Evolutionary conservation across 2,113 vertebrate genomes (phyloP).

Genomic region (Numenius arquata): DNA sequence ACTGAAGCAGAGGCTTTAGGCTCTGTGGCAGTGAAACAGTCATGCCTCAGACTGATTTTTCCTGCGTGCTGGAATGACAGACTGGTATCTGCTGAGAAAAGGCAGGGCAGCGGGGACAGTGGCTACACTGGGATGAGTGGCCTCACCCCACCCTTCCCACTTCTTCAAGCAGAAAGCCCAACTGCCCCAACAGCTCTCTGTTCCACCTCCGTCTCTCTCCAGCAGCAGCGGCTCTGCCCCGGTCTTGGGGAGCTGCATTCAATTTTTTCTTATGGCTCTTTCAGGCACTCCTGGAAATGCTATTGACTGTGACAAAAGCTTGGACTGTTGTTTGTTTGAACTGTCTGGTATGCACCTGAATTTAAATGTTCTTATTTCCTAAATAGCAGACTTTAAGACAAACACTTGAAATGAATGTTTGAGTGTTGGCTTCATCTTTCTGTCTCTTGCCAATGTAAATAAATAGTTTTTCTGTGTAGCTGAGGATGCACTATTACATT

Average conservation of each 20-base stretch:
- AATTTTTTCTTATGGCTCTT: neutral
- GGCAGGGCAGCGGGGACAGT: neutral
- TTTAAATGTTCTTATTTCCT: neutral
- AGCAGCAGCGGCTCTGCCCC: neutral
- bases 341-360: neutral
- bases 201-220: no score
- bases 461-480: neutral
- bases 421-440: neutral
- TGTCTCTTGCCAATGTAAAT: neutral
- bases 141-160: fast-evolving
- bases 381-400: neutral
- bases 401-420: neutral
- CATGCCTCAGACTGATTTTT: neutral
- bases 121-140: neutral
- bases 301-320: neutral
- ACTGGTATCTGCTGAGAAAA: neutral
- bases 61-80: neutral
- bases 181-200: neutral
- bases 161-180: neutral
- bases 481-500: neutral
- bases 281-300: neutral
- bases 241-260: neutral
- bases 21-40: fast-evolving
- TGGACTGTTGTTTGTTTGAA: neutral
- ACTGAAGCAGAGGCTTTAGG: neutral